These are phyloP conservation scores for Gadopsis bispinosus DNA, from an alignment of 2,797 vertebrate species.

Conservation along the genomic window DNA sequence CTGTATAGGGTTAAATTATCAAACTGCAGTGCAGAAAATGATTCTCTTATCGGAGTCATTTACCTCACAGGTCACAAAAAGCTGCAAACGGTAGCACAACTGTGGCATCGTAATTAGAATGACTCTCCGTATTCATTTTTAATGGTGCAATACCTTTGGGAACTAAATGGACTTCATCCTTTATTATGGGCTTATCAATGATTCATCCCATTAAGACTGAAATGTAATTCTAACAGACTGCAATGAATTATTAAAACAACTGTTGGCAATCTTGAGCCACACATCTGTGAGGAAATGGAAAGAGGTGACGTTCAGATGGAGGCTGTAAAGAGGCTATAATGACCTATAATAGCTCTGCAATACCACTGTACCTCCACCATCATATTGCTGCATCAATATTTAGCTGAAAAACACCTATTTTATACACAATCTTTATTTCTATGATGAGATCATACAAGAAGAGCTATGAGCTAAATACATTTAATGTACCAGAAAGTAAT, in stretches of 20 bases:
- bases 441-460: background rate
- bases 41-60: conserved; percentile 52
- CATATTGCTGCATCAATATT: conserved; percentile 41
- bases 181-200: conserved; percentile 80
- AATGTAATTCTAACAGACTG: conserved; percentile 76
- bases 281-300: conserved; percentile 50
- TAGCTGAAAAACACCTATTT: conserved; percentile 16
- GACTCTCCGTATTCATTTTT: conserved; percentile 77
- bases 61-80: conserved; percentile 67
- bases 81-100: conserved; percentile 59
- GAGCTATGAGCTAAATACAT: background rate
- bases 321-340: conserved; percentile 14
- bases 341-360: conserved; percentile 13
- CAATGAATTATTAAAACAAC: conserved; percentile 81
- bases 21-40: conserved; percentile 8
- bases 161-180: conserved; percentile 72
- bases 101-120: conserved; percentile 59
- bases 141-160: conserved; percentile 66
- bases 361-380: conserved; percentile 6
- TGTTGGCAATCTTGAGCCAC: conserved; percentile 50
- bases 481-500: background rate
- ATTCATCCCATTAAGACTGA: conserved; percentile 78
- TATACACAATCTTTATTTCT: conserved; percentile 1
- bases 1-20: conserved; percentile 2
- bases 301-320: conserved; percentile 14